A percentile compares a stretch with the other conserved stretches of the same genome.
Conservation (phyloP, 2,797 vertebrate species). For the Enteromius argenteus region DNA sequence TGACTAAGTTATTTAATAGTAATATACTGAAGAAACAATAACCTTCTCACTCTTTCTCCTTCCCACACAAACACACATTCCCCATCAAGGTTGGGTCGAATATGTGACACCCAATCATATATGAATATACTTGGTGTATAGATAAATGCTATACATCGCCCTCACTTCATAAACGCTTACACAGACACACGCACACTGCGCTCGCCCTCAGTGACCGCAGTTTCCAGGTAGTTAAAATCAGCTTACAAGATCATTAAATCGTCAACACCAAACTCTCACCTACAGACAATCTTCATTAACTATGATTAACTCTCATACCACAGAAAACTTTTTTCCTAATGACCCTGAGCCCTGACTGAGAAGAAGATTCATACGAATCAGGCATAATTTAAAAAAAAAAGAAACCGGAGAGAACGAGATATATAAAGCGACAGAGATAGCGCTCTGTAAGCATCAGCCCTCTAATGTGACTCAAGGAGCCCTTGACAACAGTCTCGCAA, state of each 20-base stretch:
- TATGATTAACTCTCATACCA: conserved; percentile 55
- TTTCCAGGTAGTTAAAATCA: conserved; percentile 60
- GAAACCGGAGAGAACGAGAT: conserved; percentile 7
- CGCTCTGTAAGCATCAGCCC: conserved; percentile 30
- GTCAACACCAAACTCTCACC: conserved; percentile 37
- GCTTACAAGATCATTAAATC: conserved; percentile 49
- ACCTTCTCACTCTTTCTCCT: conserved; percentile 26
- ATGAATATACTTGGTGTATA: conserved; percentile 56
- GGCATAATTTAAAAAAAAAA: background rate
- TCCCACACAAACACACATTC: conserved; percentile 45
- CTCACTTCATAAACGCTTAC: conserved; percentile 34
- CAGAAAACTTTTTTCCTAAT: conserved; percentile 52
- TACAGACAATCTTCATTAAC: conserved; percentile 53
- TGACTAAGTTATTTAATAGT: conserved; percentile 57
- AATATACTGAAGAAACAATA: conserved; percentile 55
- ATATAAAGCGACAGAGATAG: conserved; percentile 23
- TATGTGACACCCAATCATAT: conserved; percentile 46
- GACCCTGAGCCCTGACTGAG: conserved; percentile 61
- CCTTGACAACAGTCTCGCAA: conserved; percentile 16
- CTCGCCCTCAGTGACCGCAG: conserved; percentile 30
- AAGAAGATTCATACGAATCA: conserved; percentile 29
- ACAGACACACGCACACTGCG: conserved; percentile 23
- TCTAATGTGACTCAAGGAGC: conserved; percentile 3
- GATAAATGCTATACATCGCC: conserved; percentile 56
- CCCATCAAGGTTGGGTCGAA: conserved; percentile 23